Conservation (phyloP, 2,888 invertebrate species). For the Zygogramma bicolorata region DNA sequence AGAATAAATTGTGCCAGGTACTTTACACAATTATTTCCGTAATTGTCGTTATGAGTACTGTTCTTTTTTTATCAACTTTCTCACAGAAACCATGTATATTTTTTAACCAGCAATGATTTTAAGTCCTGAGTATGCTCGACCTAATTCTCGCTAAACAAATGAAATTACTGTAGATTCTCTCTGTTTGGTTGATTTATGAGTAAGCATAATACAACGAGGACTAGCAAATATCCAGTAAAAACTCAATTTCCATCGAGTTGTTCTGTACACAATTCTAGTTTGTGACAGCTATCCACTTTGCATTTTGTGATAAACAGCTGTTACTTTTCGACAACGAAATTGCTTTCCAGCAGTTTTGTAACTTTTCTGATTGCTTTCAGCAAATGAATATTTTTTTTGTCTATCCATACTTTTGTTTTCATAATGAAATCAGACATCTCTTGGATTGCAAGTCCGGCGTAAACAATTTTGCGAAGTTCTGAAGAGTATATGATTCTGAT, state of each 20-base stretch:
- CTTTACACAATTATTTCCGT: too few relatives aligned
- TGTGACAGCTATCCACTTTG: background rate
- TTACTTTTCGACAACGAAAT: background rate
- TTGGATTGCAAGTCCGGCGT: background rate
- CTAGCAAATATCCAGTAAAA: background rate
- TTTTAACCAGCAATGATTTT: too few relatives aligned
- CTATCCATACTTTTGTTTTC: background rate
- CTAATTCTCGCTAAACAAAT: too few relatives aligned
- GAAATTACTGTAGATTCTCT: too few relatives aligned
- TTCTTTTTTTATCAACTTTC: too few relatives aligned
- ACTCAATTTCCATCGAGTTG: background rate
- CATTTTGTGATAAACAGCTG: background rate
- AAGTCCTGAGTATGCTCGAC: too few relatives aligned
- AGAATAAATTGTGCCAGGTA: too few relatives aligned
- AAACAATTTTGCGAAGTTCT: slow-evolving; percentile 15
- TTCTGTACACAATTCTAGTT: background rate
- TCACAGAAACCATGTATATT: too few relatives aligned
- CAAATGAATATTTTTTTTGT: background rate
- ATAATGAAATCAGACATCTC: background rate
- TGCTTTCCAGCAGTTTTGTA: background rate
- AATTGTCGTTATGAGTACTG: too few relatives aligned
- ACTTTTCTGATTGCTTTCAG: background rate
- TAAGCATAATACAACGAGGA: too few relatives aligned
- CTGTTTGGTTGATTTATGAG: too few relatives aligned
- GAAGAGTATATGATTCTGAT: too few relatives aligned